Base-by-base conservation (phyloP, 2,797 vertebrate genomes). In the Paedocypris micromegethes region DNA sequence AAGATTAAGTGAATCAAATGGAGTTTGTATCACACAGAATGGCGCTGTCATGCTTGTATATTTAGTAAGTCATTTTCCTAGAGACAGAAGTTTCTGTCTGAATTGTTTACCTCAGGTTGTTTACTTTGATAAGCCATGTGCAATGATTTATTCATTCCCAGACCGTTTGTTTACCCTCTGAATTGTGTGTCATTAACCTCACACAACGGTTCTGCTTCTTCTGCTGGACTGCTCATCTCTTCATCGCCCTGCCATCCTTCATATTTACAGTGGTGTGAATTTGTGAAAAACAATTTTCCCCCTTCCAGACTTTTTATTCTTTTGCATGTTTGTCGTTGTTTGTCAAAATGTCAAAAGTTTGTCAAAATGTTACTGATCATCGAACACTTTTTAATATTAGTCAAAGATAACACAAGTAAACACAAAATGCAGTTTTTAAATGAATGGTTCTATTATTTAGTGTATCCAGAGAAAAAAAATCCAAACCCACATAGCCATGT, bases 121-220 rank as follows among this genome's bases (percentile, higher is more conserved):
- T 83, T 83, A 83, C 80, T 72, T 77, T 64, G 43, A 75, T 64
- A 72, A 77, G 74, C 66, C 64, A 64, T 78, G 74, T 74, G 47
- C 60, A 73, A 74, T 76, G 74, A 79, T 79, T 81, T 78, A 78
- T 78, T 72, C 66, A 9, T 73, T 79, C 75, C 71, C 71, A 62
- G 70, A 64, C 55, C 64, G 65, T 76, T 75, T 75, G 78, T 81
- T 79, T 81, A 78, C 73, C 51, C 52, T 65, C 71, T 55, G 46
- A 66, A 71, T 76, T 69, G 72, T 71, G 62, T 78, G 72, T 75
- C 75, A 72, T 81, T 81, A 74, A 78, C 73, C 73, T 75, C 75
- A 79, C 74, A 79, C 75, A 79, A 72, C 70, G 69, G 70, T 72
- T 40, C 58, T 63, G 78, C 73, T 75, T 72, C 60, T 75, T 68